Base-by-base conservation (phyloP, 2,797 vertebrate species). In the Dipus sagitta region DNA sequence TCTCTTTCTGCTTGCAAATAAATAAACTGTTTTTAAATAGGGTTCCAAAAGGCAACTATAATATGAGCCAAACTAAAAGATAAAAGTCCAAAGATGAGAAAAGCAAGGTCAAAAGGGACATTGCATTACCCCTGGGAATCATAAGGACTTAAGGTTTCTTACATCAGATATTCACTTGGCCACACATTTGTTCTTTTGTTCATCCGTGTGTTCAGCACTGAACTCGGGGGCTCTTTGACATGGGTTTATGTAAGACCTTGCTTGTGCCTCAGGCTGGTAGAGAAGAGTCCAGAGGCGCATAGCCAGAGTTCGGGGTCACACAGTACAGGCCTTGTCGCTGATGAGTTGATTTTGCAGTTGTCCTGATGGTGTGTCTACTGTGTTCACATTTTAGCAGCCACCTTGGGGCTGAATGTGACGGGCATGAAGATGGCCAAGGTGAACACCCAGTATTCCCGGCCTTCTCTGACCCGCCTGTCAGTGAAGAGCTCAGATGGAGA, bases 391-490 rank as follows among this genome's bases (percentile, higher is more conserved):
- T 91, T 94, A 98, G 98, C 79, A 96, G 64, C 96, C 70, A 95
- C 60, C 64, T 81, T 97, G 86, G 93, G 92, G 83, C 91, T 98
- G 95, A 65, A 62, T 97, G 98, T 97, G 96, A 95, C 92, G 91
- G 96, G 34, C 72, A 91, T 95, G 95, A 94, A 82, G 83, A 98
- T 98, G 98, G 98, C 98, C 83, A 98, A 98, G 96, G 98, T 98
- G 96, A 98, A 98, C 97, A 99, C 98, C 47, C 98, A 99, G 38
- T 98, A 97, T 72, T 98, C 99, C 54, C 98, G 98, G 75, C 97
- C 98, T 42, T 76, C 96, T 58, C 92, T 91, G 65, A 98, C 97
- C 34, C 96, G 96, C n/a, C 92, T 97, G 52, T 97, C 98, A 28
- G 87, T 96, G 88, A 97, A 95, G 95, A 94, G 97, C 24, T 84